Base-by-base conservation (phyloP, 2,797 vertebrate genomes). In the Vireo griseus region DNA sequence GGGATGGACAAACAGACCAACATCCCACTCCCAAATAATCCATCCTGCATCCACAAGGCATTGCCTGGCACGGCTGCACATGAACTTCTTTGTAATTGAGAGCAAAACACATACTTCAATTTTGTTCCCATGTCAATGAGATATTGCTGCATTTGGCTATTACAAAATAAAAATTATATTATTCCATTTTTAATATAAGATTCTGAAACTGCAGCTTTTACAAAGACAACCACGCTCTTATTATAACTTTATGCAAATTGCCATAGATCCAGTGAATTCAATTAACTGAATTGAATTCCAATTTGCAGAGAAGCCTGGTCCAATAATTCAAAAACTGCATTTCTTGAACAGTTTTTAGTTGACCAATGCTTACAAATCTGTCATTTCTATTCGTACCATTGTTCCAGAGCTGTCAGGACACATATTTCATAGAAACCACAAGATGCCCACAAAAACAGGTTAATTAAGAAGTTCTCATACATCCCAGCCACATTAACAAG, bases 391-490 rank as follows among this genome's bases (percentile, higher is more conserved):
- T 90, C 77, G 90, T 44, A 40, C 92, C 26, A 61, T 91, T 79
- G 87, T 94, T 91, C 57, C 62, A 26, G 48, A 81, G 65, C 85
- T 84, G 86, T 95, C 59, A 90, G 86, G 58, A 29, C 26, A 59
- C 50, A 39, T 44, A 82, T 93, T 95, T 79, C 93, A 90, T 0
- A 24, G 24, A 47, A 90, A 63, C 72, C 39, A 65, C 16, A 76
- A 96, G 90, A 91, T 80, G 62, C 92, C 84, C 71, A 90, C 79
- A 83, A 86, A 96, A 95, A 39, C 76, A 96, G 93, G 95, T 96
- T 97, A 95, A 97, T 97, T 96, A 97, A 97, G 85, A 71, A 87
- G 66, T 50, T 94, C 86, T 86, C 24, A 10, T 82, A 74, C 39
- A 75, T 81, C 85, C 86, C 82, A 50, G 69, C 51, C 77, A 35